Evolutionary conservation across 1,140 invertebrate genomes (phyloP), one percentile per base, ranked within the genome.

Genomic region (Panagrolaimus sp.): DNA sequence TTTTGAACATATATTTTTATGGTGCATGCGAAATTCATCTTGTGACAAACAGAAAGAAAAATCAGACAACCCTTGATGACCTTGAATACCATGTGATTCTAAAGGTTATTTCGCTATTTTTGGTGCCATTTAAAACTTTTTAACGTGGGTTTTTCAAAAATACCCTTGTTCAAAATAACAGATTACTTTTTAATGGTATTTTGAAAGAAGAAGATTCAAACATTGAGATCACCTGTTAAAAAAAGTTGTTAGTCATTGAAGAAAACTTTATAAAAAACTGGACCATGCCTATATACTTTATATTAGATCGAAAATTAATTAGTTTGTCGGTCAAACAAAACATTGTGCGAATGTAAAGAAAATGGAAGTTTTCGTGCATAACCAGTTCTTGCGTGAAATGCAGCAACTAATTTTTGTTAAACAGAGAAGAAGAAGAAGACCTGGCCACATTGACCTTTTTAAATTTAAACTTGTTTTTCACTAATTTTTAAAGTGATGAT

Each of bases 391-490:
- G 31, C 31, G 31, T 38, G 31, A 38, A 38, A 38, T 38, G 31
- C 31, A 38, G 31, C 31, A 38, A 38, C 31, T 4, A 38, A 38
- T 38, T 38, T 38, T 38, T 38, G 2, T 38, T 38, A 38, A 38
- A 4, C 31, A 4, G 31, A 38, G 31, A 7, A n/a, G n/a, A 38
- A 7, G 31, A 38, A 38, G 31, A 38, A 7, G 7, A 2, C 31
- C 2, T 38, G 31, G 31, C 31, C 31, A 38, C 7, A 38, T 38
- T 38, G 31, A 38, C 31, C 31, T 38, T 38, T 38, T 38, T 38
- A 48, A 16, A 63, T 63, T n/a, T n/a, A 63, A 31, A n/a, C 61
- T 63, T n/a, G 61, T 16, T 63, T 63, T 43, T 20, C 9, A 14
- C 2, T 5, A 9, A 14, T 63, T 51, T 9, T 43, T 23, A n/a